Evolutionary conservation across 1,140 invertebrate genomes (phyloP), one percentile per base, ranked within the genome.

Genomic region (Tenebrio molitor): DNA sequence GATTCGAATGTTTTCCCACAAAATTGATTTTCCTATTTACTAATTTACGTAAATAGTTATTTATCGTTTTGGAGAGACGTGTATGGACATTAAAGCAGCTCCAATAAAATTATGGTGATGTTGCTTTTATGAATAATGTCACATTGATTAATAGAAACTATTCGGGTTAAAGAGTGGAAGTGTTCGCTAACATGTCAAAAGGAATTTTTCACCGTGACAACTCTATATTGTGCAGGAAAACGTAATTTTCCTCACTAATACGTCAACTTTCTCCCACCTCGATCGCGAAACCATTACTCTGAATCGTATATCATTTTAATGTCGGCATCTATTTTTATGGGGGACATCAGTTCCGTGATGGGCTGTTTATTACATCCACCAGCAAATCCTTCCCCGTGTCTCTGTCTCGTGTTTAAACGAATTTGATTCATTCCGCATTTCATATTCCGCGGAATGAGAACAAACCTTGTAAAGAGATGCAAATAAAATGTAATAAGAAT

Each of bases 401-500:
- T 5, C 4, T 5, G 29, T 10, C 7, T 12, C 7, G 4, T 12
- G 36, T 2, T 39, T 2, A 12, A 5, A 12, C 36, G 36, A 39
- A 39, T 39, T n/a, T 7, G 36, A 39, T 39, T 39, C 36, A 12
- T 5, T 5, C 5, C 12, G 36, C 2, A 39, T 39, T 39, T 39
- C 36, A 39, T 39, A 39, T 39, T 39, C 36, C n/a, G 36, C 36
- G 25, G 25, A 29, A 29, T 8, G 25, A 29, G 62, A 29, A 36
- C 21, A 34, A 65, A 65, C 34, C 23, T 65, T 65, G 25, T 36
- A 65, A 65, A 16, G 62, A 65, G 62, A 65, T 34, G 62, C 16
- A 65, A 65, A 65, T 65, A 65, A 65, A 65, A 65, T 65, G 25
- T 65, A 65, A 65, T 65, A 65, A 33, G 62, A 65, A 65, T 65